Evolutionary conservation across 2,797 vertebrate genomes (phyloP).

Genomic region (Molossus alvarezi): DNA sequence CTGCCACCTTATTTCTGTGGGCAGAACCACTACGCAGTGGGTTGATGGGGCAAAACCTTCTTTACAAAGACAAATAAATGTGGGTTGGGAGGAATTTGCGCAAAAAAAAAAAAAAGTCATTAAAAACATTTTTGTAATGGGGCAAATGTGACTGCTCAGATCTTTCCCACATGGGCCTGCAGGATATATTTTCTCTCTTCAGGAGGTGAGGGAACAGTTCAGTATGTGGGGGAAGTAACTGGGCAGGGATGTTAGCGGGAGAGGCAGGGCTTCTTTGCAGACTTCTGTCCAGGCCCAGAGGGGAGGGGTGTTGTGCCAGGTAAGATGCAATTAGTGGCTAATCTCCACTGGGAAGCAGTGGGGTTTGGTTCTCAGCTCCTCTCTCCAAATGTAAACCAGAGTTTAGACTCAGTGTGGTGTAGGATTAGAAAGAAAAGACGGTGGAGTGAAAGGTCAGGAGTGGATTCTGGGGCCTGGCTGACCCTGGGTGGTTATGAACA

Average conservation of each 20-base stretch:
- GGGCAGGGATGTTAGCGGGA: background rate
- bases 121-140: slow-evolving; percentile 63
- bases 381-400: slow-evolving; percentile 29
- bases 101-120: background rate
- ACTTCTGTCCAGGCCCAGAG: background rate
- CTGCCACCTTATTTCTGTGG: slow-evolving; percentile 71
- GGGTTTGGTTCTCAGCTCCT: slow-evolving; percentile 42
- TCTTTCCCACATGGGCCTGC: slow-evolving; percentile 39
- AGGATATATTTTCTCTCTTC: slow-evolving; percentile 20
- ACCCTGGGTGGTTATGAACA: background rate
- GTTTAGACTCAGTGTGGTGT: slow-evolving; percentile 37
- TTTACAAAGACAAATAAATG: slow-evolving; percentile 83
- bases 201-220: background rate
- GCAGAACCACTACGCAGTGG: slow-evolving; percentile 70
- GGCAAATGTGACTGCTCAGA: slow-evolving; percentile 60
- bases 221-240: background rate
- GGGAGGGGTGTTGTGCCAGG: slow-evolving; percentile 19
- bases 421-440: slow-evolving; percentile 52
- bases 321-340: slow-evolving; percentile 40
- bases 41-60: slow-evolving; percentile 81
- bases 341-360: background rate
- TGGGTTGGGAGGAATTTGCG: slow-evolving; percentile 86
- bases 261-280: background rate
- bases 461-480: slow-evolving; percentile 36
- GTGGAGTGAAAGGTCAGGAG: slow-evolving; percentile 47